Percentiles rank a stretch among this genome's conserved stretches.
Evolutionary conservation across 2,113 vertebrate species (phyloP).

Genomic region (Rhea pennata): DNA sequence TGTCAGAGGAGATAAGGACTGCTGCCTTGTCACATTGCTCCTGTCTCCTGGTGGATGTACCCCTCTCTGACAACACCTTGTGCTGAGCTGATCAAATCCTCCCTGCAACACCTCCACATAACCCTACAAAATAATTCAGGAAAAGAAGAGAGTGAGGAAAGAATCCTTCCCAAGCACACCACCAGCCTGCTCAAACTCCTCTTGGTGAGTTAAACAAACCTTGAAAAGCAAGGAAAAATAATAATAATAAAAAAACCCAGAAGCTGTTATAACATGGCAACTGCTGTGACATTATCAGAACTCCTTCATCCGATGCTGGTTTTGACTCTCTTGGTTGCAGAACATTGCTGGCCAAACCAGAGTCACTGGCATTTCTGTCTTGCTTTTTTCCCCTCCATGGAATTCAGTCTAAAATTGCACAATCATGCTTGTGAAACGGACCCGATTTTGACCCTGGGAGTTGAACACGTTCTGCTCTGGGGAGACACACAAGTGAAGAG

Average conservation of each 20-base stretch:
- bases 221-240: neutral
- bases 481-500: neutral
- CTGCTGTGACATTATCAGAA: neutral
- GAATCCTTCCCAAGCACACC: neutral
- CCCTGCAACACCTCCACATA: neutral
- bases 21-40: neutral
- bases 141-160: neutral
- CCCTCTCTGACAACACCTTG: neutral
- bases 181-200: neutral
- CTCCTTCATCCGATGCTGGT: neutral
- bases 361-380: slow-evolving; percentile 5
- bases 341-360: neutral
- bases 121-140: neutral
- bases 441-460: neutral
- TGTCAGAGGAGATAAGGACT: neutral
- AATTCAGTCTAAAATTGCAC: neutral
- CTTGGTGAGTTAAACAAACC: neutral
- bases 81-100: neutral
- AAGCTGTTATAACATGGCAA: neutral
- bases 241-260: neutral
- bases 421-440: neutral
- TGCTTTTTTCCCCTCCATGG: neutral
- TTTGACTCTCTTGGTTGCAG: neutral
- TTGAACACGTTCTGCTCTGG: neutral
- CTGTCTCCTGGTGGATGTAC: neutral